Evolutionary conservation across 2,113 vertebrate species (phyloP), one percentile per base, ranked within the genome.

Genomic region (Pollachius pollachius): DNA sequence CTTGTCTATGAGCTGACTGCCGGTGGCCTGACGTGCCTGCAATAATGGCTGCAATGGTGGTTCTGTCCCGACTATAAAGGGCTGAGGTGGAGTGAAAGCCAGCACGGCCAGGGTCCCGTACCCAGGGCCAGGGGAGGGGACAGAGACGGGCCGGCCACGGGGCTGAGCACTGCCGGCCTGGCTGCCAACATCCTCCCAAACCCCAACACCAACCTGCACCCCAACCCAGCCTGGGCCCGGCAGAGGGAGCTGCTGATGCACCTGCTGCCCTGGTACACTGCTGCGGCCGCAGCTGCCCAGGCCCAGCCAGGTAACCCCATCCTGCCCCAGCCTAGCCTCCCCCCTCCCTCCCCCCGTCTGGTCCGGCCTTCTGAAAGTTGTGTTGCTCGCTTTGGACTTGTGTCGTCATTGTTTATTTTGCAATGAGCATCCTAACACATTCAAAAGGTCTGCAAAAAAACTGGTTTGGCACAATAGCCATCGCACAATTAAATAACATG

Each of bases 231-330:
- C 72, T 93, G 90, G 92, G 91, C 86, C 88, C 91, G 89, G 74
- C 92, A 93, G 90, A 92, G 92, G 88, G 92, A 93, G 85, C 89
- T 93, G 81, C 86, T 93, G 89, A 91, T 91, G 88, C 92, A 92
- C 79, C 81, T 93, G 81, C 86, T 93, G 76, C 92, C 92, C 0
- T 93, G 92, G 92, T 93, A 92, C 87, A 89, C 91, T 83, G 89
- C 89, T 12, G 87, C 89, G 1, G 84, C 88, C 1, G 81, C 87
- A 17, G 83, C 86, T 69, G 75, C 92, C 72, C 92, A 91, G 69
- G 68, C 83, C 73, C 92, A 93, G 87, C 83, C 89, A 93, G 92
- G 92, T 93, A 92, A 92, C 74, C 15, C 15, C 52, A 5, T 69
- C 67, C 65, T 8, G 12, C 63, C 52, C 61, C 19, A 64, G 69